Evolutionary conservation across 2,113 vertebrate genomes (phyloP).

Genomic region (Ciconia maguari): DNA sequence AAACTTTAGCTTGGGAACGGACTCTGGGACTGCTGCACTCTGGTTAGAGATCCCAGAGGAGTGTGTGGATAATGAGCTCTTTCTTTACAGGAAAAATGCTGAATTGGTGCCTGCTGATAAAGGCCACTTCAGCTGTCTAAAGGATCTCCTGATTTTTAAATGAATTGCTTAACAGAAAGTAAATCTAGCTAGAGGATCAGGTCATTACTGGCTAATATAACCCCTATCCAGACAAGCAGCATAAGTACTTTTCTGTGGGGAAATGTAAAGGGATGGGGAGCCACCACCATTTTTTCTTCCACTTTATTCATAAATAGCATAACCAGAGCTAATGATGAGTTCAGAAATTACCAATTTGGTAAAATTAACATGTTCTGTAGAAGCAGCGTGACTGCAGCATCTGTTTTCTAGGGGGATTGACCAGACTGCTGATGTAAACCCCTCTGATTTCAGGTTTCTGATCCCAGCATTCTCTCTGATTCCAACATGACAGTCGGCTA

Average conservation of each 20-base stretch:
- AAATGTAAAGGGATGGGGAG: not conserved
- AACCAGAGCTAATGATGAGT: not conserved
- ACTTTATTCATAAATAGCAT: not conserved
- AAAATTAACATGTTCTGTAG: not conserved
- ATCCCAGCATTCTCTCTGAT: fast-evolving
- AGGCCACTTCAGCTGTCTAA: not conserved
- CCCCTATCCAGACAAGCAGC: not conserved
- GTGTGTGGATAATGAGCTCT: not conserved
- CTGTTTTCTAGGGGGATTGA: fast-evolving
- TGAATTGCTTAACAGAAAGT: not conserved
- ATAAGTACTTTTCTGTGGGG: not conserved
- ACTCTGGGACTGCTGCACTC: not conserved
- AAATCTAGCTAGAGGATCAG: not conserved
- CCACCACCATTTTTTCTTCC: not conserved
- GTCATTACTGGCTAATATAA: not conserved
- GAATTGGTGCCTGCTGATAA: constrained; percentile 2
- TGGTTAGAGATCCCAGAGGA: not conserved
- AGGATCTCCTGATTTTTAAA: not conserved
- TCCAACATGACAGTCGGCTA: not conserved
- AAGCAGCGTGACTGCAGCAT: not conserved
- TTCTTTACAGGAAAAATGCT: not conserved
- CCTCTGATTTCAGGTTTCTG: not conserved
- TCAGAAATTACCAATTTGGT: not conserved
- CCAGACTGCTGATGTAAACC: not conserved
- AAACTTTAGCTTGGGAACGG: not conserved